Conservation (phyloP, 2,113 vertebrate species). For the Pollachius pollachius region DNA sequence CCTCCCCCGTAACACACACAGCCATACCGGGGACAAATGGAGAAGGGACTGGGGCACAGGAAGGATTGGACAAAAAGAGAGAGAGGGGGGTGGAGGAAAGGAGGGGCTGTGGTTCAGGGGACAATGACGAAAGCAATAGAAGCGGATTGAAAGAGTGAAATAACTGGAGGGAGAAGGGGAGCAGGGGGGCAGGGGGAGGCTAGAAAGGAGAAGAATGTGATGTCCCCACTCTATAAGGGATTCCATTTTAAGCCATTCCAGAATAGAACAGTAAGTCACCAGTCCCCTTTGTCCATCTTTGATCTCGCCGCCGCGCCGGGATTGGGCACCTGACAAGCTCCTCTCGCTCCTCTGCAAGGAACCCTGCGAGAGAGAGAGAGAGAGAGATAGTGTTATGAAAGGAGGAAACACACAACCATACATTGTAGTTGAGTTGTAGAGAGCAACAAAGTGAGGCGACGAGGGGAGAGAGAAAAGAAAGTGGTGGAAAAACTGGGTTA, state of each 20-base stretch:
- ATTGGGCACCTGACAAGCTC: slow-evolving; percentile 72
- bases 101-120: slow-evolving; percentile 45
- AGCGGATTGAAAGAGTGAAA: slow-evolving; percentile 62
- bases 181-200: neutral
- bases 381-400: slow-evolving; percentile 14
- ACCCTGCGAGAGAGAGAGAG: slow-evolving; percentile 31
- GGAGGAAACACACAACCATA: slow-evolving; percentile 8
- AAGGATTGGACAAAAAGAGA: slow-evolving; percentile 28
- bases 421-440: neutral
- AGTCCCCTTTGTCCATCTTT: slow-evolving; percentile 67
- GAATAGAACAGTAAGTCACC: slow-evolving; percentile 73
- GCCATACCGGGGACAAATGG: slow-evolving; percentile 17
- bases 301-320: slow-evolving; percentile 60
- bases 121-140: slow-evolving; percentile 53
- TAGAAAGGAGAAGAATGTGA: slow-evolving; percentile 57
- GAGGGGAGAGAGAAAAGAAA: slow-evolving; percentile 10
- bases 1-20: slow-evolving; percentile 25
- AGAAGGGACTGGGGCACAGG: slow-evolving; percentile 48
- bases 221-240: slow-evolving; percentile 61
- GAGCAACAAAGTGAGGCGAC: neutral
- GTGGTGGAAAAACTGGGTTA: slow-evolving; percentile 39
- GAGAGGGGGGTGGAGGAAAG: slow-evolving; percentile 42
- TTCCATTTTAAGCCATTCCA: slow-evolving; percentile 63
- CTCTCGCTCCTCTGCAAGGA: slow-evolving; percentile 55
- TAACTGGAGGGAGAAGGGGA: slow-evolving; percentile 43